Conservation (phyloP, 2,797 vertebrate species). For the Sebastes iracundus region DNA sequence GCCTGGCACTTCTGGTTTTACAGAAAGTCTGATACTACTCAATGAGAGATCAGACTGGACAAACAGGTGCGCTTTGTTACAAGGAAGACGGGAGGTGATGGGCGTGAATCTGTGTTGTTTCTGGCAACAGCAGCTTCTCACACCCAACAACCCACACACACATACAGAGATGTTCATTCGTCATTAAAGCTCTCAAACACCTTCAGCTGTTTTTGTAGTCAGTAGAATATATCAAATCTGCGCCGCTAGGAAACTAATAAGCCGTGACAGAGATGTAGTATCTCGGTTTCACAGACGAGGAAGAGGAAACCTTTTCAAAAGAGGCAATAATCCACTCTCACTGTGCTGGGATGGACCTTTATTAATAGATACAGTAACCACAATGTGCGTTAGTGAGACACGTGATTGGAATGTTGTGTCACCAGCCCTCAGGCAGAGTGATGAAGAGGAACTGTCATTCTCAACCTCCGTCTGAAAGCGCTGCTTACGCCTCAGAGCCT, state of each 20-base stretch:
- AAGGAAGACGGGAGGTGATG: neutral
- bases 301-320: slow-evolving; percentile 49
- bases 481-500: slow-evolving; percentile 32
- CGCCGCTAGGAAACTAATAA: slow-evolving; percentile 29
- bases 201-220: slow-evolving; percentile 23
- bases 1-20: slow-evolving; percentile 60
- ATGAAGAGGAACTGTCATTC: slow-evolving; percentile 43
- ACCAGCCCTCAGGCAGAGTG: slow-evolving; percentile 40
- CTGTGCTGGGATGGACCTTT: slow-evolving; percentile 24
- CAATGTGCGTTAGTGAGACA: slow-evolving; percentile 37
- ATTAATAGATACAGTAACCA: slow-evolving; percentile 49
- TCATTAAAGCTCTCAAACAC: slow-evolving; percentile 25
- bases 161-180: neutral
- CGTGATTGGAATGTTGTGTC: slow-evolving; percentile 50
- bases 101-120: slow-evolving; percentile 18
- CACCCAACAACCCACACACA: slow-evolving; percentile 6
- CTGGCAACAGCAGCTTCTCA: slow-evolving; percentile 1
- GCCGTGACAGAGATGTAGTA: slow-evolving; percentile 25
- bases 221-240: slow-evolving; percentile 16
- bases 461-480: slow-evolving; percentile 38
- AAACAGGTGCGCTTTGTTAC: slow-evolving; percentile 49
- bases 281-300: slow-evolving; percentile 15
- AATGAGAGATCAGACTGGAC: slow-evolving; percentile 7
- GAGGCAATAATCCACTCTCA: slow-evolving; percentile 34
- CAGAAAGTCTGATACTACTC: slow-evolving; percentile 49